These are phyloP conservation scores for Druceiella hillmani DNA, from an alignment of 2,888 invertebrate species.

Conservation along the genomic window DNA sequence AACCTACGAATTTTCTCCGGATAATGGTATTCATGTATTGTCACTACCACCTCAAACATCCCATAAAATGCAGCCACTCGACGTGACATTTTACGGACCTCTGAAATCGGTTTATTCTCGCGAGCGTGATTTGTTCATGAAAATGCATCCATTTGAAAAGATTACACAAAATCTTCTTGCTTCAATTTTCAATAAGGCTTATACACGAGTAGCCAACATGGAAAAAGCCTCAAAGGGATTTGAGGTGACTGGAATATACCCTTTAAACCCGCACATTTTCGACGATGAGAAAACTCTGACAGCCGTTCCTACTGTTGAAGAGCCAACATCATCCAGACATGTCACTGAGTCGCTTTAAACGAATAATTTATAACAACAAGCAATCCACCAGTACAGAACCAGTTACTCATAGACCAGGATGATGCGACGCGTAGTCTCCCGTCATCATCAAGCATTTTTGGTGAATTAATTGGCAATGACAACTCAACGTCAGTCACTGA, in stretches of 20 bases:
- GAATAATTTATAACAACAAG: too few species aligned
- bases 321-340: too few species aligned
- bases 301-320: too few species aligned
- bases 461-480: too few species aligned
- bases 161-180: background rate
- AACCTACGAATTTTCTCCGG: conserved; percentile 18
- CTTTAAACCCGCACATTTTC: conserved; percentile 1
- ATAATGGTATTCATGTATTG: conserved; percentile 13
- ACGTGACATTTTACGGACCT: conserved; percentile 21
- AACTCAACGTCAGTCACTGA: too few species aligned
- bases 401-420: too few species aligned
- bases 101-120: conserved; percentile 21
- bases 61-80: conserved; percentile 17
- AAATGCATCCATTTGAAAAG: conserved; percentile 12
- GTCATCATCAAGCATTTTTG: too few species aligned
- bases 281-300: too few species aligned
- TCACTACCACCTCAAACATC: conserved; percentile 17
- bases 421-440: too few species aligned
- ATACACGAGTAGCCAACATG: background rate
- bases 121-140: conserved; percentile 23
- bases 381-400: too few species aligned
- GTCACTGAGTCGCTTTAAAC: too few species aligned
- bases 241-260: conserved; percentile 2
- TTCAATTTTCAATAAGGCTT: conserved; percentile 4
- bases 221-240: conserved; percentile 1